A percentile compares a stretch with the other conserved stretches of the same genome.
Conservation (phyloP, 1,140 invertebrate species). For the Arion vulgaris region DNA sequence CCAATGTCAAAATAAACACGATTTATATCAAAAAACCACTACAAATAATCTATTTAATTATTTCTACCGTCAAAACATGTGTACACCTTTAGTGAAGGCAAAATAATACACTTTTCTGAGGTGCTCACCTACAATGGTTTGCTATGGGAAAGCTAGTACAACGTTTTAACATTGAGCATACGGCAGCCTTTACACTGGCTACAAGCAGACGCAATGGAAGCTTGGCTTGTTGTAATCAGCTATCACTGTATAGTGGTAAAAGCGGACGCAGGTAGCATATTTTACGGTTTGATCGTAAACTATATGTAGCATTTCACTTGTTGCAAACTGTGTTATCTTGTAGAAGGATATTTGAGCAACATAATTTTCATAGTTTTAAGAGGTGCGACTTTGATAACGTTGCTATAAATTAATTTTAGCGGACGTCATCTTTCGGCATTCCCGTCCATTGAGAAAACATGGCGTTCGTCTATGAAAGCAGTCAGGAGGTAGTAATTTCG, state of each 20-base stretch:
- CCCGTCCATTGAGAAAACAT: constrained; percentile 45
- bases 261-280: background rate
- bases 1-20: constrained; percentile 60
- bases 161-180: constrained; percentile 28
- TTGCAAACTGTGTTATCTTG: background rate
- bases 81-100: background rate
- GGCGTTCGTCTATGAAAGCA: constrained; percentile 46
- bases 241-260: background rate
- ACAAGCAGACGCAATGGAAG: constrained; percentile 37
- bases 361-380: background rate
- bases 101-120: constrained; percentile 34
- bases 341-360: background rate
- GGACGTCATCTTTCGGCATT: constrained; percentile 13
- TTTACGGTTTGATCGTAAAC: background rate
- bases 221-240: constrained; percentile 3
- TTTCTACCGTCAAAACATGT: constrained; percentile 16
- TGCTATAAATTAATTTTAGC: constrained; percentile 20
- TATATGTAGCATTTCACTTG: background rate
- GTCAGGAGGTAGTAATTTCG: background rate
- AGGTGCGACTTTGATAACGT: background rate
- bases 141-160: background rate
- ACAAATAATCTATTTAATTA: constrained; percentile 50
- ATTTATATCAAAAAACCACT: constrained; percentile 64
- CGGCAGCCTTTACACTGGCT: constrained; percentile 14
- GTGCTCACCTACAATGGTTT: background rate